A percentile compares a stretch with the other conserved stretches of the same genome.
Conservation (phyloP, 30 jellyfish, hydroid and myxozoan species). For the Pseudorhiza aurosa region DNA sequence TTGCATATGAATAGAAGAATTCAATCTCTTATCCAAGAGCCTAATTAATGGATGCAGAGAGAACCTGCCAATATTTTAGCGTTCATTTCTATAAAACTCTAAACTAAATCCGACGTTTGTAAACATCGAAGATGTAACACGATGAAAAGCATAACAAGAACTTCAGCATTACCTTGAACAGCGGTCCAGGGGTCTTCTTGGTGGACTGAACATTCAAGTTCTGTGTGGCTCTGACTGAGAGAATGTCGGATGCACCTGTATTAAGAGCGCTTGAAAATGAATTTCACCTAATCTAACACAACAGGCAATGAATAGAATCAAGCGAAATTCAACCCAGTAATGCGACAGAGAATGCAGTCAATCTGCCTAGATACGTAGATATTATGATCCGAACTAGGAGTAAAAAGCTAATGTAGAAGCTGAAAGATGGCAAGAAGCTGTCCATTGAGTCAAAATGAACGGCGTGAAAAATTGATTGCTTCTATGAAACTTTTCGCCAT, state of each 20-base stretch:
- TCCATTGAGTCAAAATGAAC: too few species aligned
- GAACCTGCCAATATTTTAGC: slow-evolving; percentile 48
- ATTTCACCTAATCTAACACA: neutral
- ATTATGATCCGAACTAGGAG: too few species aligned
- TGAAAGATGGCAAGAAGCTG: too few species aligned
- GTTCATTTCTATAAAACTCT: slow-evolving; percentile 40
- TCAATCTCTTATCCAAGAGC: slow-evolving; percentile 11
- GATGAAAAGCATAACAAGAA: neutral
- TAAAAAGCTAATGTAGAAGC: too few species aligned
- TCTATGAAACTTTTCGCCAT: too few species aligned
- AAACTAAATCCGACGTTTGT: slow-evolving; percentile 24
- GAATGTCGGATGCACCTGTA: neutral
- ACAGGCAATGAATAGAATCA: neutral
- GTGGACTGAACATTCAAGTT: neutral
- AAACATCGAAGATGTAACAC: slow-evolving; percentile 5
- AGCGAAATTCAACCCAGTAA: neutral
- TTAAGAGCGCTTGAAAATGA: neutral
- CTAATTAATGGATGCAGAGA: slow-evolving; percentile 45
- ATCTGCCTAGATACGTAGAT: too few species aligned
- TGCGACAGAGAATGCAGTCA: too few species aligned
- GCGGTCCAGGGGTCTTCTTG: neutral
- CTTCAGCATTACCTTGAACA: neutral
- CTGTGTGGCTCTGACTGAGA: neutral
- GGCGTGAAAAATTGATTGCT: too few species aligned
- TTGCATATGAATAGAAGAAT: slow-evolving; percentile 29